phyloP scores from a whole-genome alignment of 1,140 invertebrate species.

The Drosophila navojoa region DNA sequence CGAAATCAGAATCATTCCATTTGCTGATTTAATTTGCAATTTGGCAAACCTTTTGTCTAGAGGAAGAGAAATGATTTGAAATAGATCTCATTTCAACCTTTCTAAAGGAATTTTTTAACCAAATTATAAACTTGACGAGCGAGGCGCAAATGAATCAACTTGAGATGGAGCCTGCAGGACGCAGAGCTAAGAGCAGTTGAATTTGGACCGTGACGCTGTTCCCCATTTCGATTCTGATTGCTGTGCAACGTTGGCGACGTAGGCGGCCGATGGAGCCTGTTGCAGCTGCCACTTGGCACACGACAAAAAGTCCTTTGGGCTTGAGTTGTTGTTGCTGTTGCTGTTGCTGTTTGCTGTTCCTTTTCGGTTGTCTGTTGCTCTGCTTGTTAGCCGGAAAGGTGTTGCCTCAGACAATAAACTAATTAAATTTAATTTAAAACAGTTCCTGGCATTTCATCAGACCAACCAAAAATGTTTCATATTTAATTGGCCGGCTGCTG shows the following conservation, averaged over 20 bases:
- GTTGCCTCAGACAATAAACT: constrained; percentile 65
- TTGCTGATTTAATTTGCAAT: too few species aligned
- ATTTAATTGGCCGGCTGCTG: constrained; percentile 63
- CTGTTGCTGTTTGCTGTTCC: not conserved
- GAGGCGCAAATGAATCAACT: constrained; percentile 4
- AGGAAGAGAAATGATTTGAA: too few species aligned
- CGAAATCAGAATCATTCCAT: too few species aligned
- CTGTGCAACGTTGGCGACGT: constrained; percentile 15
- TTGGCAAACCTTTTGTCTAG: too few species aligned
- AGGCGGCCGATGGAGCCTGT: constrained; percentile 14
- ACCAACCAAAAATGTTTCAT: constrained; percentile 42
- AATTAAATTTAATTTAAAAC: constrained; percentile 82
- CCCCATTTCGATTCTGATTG: constrained; percentile 16
- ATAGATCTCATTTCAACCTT: too few species aligned
- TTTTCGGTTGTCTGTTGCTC: constrained; percentile 5
- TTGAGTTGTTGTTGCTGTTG: not conserved
- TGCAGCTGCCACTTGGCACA: constrained; percentile 50
- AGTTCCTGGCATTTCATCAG: constrained; percentile 72
- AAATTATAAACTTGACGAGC: too few species aligned
- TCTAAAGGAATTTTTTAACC: too few species aligned
- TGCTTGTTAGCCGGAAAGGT: constrained; percentile 51
- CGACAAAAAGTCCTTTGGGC: constrained; percentile 21
- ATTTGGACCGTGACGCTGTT: constrained; percentile 8
- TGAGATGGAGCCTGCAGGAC: constrained; percentile 35
- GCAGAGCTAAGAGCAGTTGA: not conserved